These are phyloP conservation scores for Gadopsis marmoratus DNA, from an alignment of 2,797 vertebrate species.

Conservation along the genomic window DNA sequence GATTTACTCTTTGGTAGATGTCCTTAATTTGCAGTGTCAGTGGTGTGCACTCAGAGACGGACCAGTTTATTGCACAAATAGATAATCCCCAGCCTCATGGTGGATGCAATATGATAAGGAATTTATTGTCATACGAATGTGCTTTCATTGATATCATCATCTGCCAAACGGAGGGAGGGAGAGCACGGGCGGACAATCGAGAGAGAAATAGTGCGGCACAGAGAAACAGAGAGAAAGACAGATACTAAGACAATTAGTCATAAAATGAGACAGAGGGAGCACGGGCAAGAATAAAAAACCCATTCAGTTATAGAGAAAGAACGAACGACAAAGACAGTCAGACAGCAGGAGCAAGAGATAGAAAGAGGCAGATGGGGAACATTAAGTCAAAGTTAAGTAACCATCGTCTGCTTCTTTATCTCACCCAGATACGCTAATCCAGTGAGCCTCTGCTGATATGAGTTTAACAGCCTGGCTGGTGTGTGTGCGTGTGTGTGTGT, in stretches of 20 bases:
- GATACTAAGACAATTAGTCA: conserved; percentile 64
- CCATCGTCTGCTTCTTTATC: conserved; percentile 82
- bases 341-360: conserved; percentile 74
- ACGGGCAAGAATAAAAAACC: conserved; percentile 51
- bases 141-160: conserved; percentile 69
- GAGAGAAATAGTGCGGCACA: conserved; percentile 15
- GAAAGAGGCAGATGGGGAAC: conserved; percentile 79
- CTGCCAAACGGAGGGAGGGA: conserved; percentile 55
- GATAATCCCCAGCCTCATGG: conserved; percentile 66
- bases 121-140: conserved; percentile 60
- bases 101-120: conserved; percentile 70
- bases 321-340: conserved; percentile 69
- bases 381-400: conserved; percentile 85
- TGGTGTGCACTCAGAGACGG: conserved; percentile 49
- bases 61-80: conserved; percentile 58
- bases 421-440: conserved; percentile 83
- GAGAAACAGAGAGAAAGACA: conserved; percentile 45
- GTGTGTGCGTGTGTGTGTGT: conserved; percentile 32
- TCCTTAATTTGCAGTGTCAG: conserved; percentile 66
- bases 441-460: conserved; percentile 79
- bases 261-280: conserved; percentile 60
- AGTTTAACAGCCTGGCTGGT: conserved; percentile 76
- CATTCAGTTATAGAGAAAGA: conserved; percentile 59
- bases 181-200: not conserved
- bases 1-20: conserved; percentile 55